phyloP scores from a whole-genome alignment of 2,888 invertebrate genomes.

The Cenopis cana region DNA sequence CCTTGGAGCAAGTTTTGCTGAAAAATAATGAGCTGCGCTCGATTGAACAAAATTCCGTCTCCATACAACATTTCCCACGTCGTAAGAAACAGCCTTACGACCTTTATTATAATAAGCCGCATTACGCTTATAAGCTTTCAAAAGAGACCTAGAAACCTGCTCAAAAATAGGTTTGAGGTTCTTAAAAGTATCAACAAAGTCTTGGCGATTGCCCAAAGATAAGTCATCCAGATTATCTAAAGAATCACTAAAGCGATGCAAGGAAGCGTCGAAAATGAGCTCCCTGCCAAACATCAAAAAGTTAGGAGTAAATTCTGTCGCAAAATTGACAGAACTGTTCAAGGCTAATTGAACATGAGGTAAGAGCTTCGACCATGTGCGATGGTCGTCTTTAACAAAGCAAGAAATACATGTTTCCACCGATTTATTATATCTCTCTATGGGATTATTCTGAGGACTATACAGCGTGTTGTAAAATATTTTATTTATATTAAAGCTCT shows the following conservation, averaged over 20 bases:
- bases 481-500: constrained; percentile 22
- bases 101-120: constrained; percentile 25
- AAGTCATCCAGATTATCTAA: constrained; percentile 5
- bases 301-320: constrained; percentile 24
- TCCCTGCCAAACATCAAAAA: constrained; percentile 36
- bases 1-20: constrained; percentile 29
- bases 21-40: constrained; percentile 22
- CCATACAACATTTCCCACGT: constrained; percentile 31
- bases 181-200: background rate
- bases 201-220: constrained; percentile 1
- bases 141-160: background rate
- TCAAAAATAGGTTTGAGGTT: constrained; percentile 11
- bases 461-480: constrained; percentile 25
- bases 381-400: constrained; percentile 24
- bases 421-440: constrained; percentile 8
- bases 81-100: constrained; percentile 11
- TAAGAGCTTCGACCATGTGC: constrained; percentile 19
- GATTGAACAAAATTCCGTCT: constrained; percentile 29
- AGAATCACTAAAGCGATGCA: constrained; percentile 12
- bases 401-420: constrained; percentile 29
- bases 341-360: constrained; percentile 27
- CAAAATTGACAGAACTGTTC: constrained; percentile 26
- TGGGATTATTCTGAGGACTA: constrained; percentile 17
- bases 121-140: constrained; percentile 21
- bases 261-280: constrained; percentile 19